Percentiles rank a stretch among this genome's conserved stretches.
phyloP scores from a whole-genome alignment of 2,797 vertebrate genomes.

The Phrynocephalus forsythii region DNA sequence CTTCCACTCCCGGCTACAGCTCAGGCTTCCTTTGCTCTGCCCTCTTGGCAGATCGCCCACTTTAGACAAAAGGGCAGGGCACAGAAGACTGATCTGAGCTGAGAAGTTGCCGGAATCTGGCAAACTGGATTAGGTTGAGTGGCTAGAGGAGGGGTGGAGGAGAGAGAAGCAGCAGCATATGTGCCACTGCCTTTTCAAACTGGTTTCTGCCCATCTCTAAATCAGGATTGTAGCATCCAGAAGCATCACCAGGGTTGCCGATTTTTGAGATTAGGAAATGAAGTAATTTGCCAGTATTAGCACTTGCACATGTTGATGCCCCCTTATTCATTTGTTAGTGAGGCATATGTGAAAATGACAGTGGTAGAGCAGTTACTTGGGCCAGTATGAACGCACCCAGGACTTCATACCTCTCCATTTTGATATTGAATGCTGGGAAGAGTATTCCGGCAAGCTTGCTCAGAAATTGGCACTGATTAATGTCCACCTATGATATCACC shows the following conservation, averaged over 20 bases:
- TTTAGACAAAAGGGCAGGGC: too few relatives aligned
- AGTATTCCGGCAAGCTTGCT: background rate
- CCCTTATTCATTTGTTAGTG: background rate
- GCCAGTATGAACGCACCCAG: background rate
- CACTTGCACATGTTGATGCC: background rate
- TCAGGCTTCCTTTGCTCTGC: too few relatives aligned
- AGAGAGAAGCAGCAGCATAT: too few relatives aligned
- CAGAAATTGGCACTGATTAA: background rate
- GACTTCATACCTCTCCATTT: background rate
- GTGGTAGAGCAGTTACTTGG: too few relatives aligned
- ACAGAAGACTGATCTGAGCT: too few relatives aligned
- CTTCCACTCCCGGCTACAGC: too few relatives aligned
- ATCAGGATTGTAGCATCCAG: background rate
- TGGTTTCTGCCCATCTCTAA: too few relatives aligned
- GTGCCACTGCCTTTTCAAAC: too few relatives aligned
- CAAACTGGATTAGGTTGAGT: too few relatives aligned
- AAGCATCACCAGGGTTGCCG: background rate
- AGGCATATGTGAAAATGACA: background rate
- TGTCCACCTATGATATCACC: background rate
- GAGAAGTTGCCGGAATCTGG: too few relatives aligned
- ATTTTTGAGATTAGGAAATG: background rate
- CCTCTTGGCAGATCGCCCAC: too few relatives aligned
- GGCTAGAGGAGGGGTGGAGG: too few relatives aligned
- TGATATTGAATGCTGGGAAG: background rate
- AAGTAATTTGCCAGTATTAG: background rate